Base-by-base conservation (phyloP, 2,113 vertebrate genomes). In the Cepphus grylle region DNA sequence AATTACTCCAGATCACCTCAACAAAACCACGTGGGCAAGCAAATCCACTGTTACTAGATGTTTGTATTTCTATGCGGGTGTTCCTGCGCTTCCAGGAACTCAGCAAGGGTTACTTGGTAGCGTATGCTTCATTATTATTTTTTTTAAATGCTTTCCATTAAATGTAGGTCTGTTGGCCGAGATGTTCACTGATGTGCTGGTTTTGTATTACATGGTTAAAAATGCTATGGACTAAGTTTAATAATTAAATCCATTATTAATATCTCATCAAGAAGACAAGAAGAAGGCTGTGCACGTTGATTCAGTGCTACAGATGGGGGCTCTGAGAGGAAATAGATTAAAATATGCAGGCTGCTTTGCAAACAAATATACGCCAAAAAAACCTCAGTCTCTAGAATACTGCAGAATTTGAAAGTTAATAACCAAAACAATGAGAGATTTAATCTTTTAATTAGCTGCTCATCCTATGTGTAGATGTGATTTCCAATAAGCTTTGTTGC, bases 221-320 rank as follows among this genome's bases (percentile, higher is more conserved):
- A 96, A 91, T 61, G 66, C 74, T 91, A 22, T 49, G 83, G 73
- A 88, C 86, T 61, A 90, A 70, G 86, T 94, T 96, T 87, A 94
- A 76, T 95, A 97, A 97, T 97, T 96, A 96, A 94, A 96, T 96
- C 86, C 58, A 96, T 96, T 94, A 97, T 96, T 96, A 89, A 95
- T 84, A 40, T 84, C 61, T 91, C 38, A n/a, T 94, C 47, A 89
- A 94, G 90, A 95, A 92, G 73, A 79, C 76, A 42, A 58, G 88
- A 90, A 63, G 85, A 90, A 82, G 81, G 62, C 53, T 2, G 5
- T 89, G 30, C 36, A 29, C 95, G 63, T 92, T 94, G 62, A 92
- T 95, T 93, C 59, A 61, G 65, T 56, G 86, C 77, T 94, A 40
- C 70, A 59, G 88, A 58, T 69, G 82, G 77, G 78, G 45, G 8